Conservation (phyloP, 2,113 vertebrate genomes). For the Toxotes chatareus region DNA sequence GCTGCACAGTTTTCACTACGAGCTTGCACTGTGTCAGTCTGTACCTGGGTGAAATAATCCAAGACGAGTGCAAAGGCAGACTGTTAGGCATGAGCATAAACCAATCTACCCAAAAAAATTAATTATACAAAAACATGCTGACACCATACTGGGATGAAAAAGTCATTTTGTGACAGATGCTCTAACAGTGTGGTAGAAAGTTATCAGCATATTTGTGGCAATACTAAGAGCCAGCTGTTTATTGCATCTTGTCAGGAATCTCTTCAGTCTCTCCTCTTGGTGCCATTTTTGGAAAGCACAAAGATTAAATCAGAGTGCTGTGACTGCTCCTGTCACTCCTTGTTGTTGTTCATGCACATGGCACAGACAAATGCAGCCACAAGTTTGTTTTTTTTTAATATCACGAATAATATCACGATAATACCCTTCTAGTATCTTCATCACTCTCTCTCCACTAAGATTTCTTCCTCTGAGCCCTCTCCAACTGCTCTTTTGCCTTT, state of each 20-base stretch:
- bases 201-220: conserved; percentile 9
- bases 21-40: conserved; percentile 21
- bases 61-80: background rate
- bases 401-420: background rate
- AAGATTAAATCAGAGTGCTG: conserved; percentile 38
- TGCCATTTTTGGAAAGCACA: conserved; percentile 52
- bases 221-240: conserved; percentile 21
- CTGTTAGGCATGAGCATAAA: background rate
- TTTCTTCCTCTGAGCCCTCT: conserved; percentile 11
- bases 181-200: conserved; percentile 17
- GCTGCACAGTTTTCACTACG: background rate
- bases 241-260: conserved; percentile 32
- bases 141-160: background rate
- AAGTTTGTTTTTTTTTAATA: background rate
- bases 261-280: conserved; percentile 10
- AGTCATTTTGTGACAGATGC: conserved; percentile 10
- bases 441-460: background rate
- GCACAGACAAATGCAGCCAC: conserved; percentile 4
- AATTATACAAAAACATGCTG: background rate
- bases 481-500: conserved; percentile 63
- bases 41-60: background rate
- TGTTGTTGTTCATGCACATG: conserved; percentile 29
- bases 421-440: background rate
- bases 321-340: conserved; percentile 24
- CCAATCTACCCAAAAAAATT: background rate